Evolutionary conservation across 2,113 vertebrate genomes (phyloP).

Genomic region (Peromyscus polionotus): DNA sequence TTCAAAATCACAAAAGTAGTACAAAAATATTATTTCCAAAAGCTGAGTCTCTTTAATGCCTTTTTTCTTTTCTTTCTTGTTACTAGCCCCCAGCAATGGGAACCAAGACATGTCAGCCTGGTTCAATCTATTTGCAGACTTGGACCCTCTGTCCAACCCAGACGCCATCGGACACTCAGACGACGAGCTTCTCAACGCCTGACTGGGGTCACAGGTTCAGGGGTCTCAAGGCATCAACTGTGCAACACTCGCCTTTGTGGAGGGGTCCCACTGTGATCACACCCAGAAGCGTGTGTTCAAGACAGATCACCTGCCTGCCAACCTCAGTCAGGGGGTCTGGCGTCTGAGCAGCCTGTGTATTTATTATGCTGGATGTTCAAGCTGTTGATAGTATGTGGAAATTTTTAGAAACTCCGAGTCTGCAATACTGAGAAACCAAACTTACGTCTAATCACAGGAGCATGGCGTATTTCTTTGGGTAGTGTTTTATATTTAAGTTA

Average conservation of each 20-base stretch:
- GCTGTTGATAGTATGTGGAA: constrained; percentile 57
- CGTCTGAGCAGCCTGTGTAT: constrained; percentile 26
- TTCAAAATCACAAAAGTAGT: constrained; percentile 38
- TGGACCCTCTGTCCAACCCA: constrained; percentile 92
- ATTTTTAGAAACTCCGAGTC: constrained; percentile 12
- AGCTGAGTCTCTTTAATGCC: constrained; percentile 29
- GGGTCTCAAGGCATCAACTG: constrained; percentile 46
- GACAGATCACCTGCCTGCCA: not conserved
- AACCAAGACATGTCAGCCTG: constrained; percentile 90
- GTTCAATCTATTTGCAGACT: constrained; percentile 92
- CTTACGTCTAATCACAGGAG: constrained; percentile 53
- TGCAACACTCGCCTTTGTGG: constrained; percentile 29
- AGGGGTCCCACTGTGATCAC: constrained; percentile 45
- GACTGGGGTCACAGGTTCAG: constrained; percentile 65
- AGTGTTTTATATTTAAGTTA: constrained; percentile 24
- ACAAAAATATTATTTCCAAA: constrained; percentile 45
- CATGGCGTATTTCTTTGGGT: constrained; percentile 45
- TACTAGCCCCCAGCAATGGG: constrained; percentile 78
- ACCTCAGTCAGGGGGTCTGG: constrained; percentile 50
- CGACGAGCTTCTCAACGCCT: constrained; percentile 90
- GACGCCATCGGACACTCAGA: constrained; percentile 89
- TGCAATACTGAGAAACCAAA: constrained; percentile 22
- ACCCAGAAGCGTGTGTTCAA: constrained; percentile 37
- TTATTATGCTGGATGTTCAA: constrained; percentile 40
- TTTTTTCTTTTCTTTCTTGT: not conserved